Percentiles rank a stretch among this genome's conserved stretches.
phyloP scores from a whole-genome alignment of 2,797 vertebrate species.

The Centropyge bicolor region DNA sequence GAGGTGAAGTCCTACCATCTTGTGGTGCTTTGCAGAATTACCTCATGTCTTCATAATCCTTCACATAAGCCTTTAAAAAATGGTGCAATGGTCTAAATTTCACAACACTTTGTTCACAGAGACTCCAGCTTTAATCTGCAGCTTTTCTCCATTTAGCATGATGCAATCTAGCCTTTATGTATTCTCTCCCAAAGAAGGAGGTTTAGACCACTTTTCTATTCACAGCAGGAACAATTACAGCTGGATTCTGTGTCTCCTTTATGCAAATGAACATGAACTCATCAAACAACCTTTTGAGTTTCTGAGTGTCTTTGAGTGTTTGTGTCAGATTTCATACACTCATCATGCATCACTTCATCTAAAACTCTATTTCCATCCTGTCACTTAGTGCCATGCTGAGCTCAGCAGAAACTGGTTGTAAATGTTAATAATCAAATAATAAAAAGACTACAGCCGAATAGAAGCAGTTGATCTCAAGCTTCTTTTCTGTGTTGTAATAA shows the following conservation, averaged over 20 bases:
- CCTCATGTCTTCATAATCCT: not conserved
- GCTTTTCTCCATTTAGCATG: not conserved
- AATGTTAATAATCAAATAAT: not conserved
- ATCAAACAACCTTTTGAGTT: not conserved
- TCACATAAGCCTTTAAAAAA: not conserved
- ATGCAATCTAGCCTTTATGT: not conserved
- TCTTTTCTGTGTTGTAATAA: not conserved
- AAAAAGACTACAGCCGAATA: not conserved
- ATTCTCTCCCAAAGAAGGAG: not conserved
- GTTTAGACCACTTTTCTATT: not conserved
- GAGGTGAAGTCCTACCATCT: constrained; percentile 49
- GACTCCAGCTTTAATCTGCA: not conserved
- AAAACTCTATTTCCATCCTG: not conserved
- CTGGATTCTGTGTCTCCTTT: not conserved
- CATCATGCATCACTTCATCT: not conserved
- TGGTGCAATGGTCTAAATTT: not conserved
- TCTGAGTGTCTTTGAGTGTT: no score
- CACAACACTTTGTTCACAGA: no score
- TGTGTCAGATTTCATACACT: not conserved
- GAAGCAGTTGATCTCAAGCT: accelerated
- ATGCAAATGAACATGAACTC: not conserved
- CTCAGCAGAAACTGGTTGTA: not conserved
- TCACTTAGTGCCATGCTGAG: not conserved
- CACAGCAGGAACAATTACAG: not conserved
- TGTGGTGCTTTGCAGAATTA: constrained; percentile 52